Evolutionary conservation across 1,140 invertebrate species (phyloP).

Genomic region (Anastatus disparis): DNA sequence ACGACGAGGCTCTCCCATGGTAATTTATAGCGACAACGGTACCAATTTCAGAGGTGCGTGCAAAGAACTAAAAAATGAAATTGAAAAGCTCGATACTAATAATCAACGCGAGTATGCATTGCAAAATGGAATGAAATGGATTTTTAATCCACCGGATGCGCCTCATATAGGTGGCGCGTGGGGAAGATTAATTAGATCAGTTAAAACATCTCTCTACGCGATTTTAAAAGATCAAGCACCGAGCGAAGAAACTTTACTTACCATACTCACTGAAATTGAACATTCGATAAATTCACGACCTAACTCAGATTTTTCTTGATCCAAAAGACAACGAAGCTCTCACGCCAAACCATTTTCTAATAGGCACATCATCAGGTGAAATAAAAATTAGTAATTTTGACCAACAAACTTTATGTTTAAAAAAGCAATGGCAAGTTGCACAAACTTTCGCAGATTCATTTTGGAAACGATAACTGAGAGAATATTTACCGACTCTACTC

Average conservation of each 20-base stretch:
- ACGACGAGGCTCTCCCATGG: constrained; percentile 34
- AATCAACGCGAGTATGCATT: constrained; percentile 3
- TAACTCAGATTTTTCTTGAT: constrained; percentile 35
- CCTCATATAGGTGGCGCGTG: constrained; percentile 12
- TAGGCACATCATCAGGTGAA: constrained; percentile 39
- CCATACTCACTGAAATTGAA: background rate
- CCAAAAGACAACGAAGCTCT: constrained; percentile 33
- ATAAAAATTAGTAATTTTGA: background rate
- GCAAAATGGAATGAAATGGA: constrained; percentile 4
- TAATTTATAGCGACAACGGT: constrained; percentile 49
- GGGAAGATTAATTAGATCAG: background rate
- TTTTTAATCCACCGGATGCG: background rate
- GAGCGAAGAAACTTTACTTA: background rate
- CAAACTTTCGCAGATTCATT: constrained; percentile 44
- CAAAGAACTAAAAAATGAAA: constrained; percentile 41
- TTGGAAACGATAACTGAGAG: constrained; percentile 45
- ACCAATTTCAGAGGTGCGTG: constrained; percentile 53
- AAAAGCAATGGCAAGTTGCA: constrained; percentile 4
- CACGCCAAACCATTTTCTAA: constrained; percentile 52
- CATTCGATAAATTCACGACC: constrained; percentile 18
- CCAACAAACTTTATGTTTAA: background rate
- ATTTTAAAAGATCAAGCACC: background rate
- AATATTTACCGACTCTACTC: constrained; percentile 47
- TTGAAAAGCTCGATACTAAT: constrained; percentile 6
- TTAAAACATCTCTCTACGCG: background rate